Percentiles rank a stretch among this genome's conserved stretches.
Evolutionary conservation across 2,797 vertebrate genomes (phyloP).

Genomic region (Adrianichthys oophorus): DNA sequence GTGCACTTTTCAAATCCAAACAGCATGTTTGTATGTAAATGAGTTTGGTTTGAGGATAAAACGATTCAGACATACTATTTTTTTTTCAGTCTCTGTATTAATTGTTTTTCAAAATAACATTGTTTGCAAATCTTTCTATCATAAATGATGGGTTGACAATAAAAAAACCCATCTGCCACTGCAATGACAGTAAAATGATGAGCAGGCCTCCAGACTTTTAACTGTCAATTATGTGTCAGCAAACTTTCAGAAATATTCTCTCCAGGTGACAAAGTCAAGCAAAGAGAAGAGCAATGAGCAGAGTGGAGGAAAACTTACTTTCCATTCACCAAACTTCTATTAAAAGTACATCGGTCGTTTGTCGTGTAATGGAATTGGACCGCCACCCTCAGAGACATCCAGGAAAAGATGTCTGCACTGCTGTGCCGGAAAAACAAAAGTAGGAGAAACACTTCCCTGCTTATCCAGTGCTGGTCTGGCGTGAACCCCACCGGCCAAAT

Average conservation of each 20-base stretch:
- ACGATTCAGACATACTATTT: neutral
- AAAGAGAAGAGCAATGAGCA: conserved; percentile 3
- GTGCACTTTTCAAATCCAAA: neutral
- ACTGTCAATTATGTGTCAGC: conserved; percentile 19
- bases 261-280: conserved; percentile 16
- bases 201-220: conserved; percentile 14
- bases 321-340: conserved; percentile 18
- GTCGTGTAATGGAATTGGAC: conserved; percentile 41
- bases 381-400: conserved; percentile 16
- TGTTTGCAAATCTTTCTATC: neutral
- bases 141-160: neutral
- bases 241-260: conserved; percentile 11
- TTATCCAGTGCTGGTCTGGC: too few relatives aligned
- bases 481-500: too few relatives aligned
- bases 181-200: neutral
- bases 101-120: neutral
- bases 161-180: conserved; percentile 14
- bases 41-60: neutral
- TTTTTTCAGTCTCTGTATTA: neutral
- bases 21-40: neutral
- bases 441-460: too few relatives aligned
- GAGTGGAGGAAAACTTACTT: conserved; percentile 19
- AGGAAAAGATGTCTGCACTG: neutral
- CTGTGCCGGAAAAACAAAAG: neutral
- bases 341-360: conserved; percentile 32